Evolutionary conservation across 2,888 invertebrate species (phyloP).

Genomic region (Philopedon plagiatum): DNA sequence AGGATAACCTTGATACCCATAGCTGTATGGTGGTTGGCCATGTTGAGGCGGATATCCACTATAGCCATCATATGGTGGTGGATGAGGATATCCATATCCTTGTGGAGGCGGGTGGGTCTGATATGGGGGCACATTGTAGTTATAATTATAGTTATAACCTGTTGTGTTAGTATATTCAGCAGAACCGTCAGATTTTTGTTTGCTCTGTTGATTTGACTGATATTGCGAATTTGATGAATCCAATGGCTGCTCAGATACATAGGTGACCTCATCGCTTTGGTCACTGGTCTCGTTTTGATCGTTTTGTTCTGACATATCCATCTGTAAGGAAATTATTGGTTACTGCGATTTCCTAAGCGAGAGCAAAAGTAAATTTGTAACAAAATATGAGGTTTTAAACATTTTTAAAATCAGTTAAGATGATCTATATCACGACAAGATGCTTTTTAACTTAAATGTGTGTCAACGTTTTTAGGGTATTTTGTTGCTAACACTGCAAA

Average conservation of each 20-base stretch:
- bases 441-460: too few relatives aligned
- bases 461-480: too few relatives aligned
- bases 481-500: too few relatives aligned
- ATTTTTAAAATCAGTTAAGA: too few relatives aligned
- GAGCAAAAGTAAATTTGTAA: too few relatives aligned
- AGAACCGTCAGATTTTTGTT: slow-evolving; percentile 42
- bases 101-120: slow-evolving; percentile 53
- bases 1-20: slow-evolving; percentile 63
- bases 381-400: too few relatives aligned
- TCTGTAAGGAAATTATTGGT: slow-evolving; percentile 16
- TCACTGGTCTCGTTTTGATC: slow-evolving; percentile 58
- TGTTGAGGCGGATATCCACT: slow-evolving; percentile 60
- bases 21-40: slow-evolving; percentile 59
- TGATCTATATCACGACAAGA: too few relatives aligned
- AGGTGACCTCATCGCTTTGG: slow-evolving; percentile 62
- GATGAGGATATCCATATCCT: slow-evolving; percentile 62
- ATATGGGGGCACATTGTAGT: slow-evolving; percentile 59
- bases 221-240: slow-evolving; percentile 21
- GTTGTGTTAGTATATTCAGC: slow-evolving; percentile 46
- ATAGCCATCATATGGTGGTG: slow-evolving; percentile 65
- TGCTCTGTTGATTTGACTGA: slow-evolving; percentile 9
- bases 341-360: not conserved
- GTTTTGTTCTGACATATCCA: slow-evolving; percentile 20
- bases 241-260: slow-evolving; percentile 61
- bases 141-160: slow-evolving; percentile 56